Base-by-base conservation (phyloP, 2,888 invertebrate species). In the Caenorhabditis macrosperma region DNA sequence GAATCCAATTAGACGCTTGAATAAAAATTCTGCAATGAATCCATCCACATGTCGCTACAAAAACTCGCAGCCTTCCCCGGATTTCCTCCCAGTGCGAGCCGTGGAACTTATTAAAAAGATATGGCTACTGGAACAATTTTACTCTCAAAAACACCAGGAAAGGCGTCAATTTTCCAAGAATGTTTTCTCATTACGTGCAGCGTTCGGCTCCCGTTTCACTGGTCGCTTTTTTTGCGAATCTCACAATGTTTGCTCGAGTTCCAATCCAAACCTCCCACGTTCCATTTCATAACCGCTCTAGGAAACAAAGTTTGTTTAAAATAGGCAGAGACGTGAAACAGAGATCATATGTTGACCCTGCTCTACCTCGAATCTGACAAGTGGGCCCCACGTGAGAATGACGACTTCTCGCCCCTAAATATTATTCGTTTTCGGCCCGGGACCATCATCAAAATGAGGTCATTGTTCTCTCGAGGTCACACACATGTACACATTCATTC, bases 291-390 rank as follows among this genome's bases (percentile, higher is more conserved):
- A n/a, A n/a, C n/a, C n/a, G n/a, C n/a, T n/a, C n/a, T n/a, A 10
- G 9, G 2, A 38, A 38, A 38, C 9, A 38, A 44, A 35, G 24
- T n/a, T n/a, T 17, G 44, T 38, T 38, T 3, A 6, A 20, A 44
- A 44, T 44, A 44, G 17, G 20, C 33, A 33, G 6, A 33, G 33
- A 44, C 44, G 17, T 24, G 50, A 50, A 50, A 50, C 24, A 24
- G 9, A 57, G 38, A 57, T 57, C 38, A 57, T 38, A 44, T n/a
- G 10, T 20, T 38, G 38, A 38, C 38, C 38, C 57, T 22, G 38
- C 10, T 44, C 54, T 57, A 20, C 26, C 54, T 30, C 44, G 54
- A 66, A 66, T 20, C n/a, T 67, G 46, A 33, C 57, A 67, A 44
- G 44, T 44, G 44, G 44, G n/a, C 44, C 44, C 15, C 6, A 12